Base-by-base conservation (phyloP, 2,797 vertebrate species). In the Pseudomugil tenellus region DNA sequence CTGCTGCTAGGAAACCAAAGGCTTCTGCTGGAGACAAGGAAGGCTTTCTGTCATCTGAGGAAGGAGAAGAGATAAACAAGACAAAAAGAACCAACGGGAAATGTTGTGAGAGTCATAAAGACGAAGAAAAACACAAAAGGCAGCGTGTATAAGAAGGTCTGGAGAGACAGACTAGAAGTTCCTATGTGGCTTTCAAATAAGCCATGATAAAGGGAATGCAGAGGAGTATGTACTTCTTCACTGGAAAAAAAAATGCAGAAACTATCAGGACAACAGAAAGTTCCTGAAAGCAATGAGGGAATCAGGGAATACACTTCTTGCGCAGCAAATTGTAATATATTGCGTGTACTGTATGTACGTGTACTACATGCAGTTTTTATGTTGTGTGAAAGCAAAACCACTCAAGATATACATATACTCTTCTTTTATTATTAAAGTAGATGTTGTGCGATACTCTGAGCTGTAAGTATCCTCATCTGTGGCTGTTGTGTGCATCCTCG, bases 1-100 rank as follows among this genome's bases (percentile, higher is more conserved):
- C 87, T 85, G 89, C 91, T 87, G 79, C 74, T 59, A 39, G 80
- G 85, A 81, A 79, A 75, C 86, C 82, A 72, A 81, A 69, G 83
- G 89, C 84, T 74, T 83, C 74, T 84, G 87, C 79, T 81, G 66
- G 80, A 91, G 87, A 88, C 57, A 77, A 86, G 74, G 89, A 86
- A 88, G 77, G 72, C 74, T 91, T 81, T 84, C 84, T 89, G 89
- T 92, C 90, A 90, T 77, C 69, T 67, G 77, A 87, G 79, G 78
- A 75, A 35, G 61, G 77, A 63, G 35, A 31, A 41, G 43, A 66
- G 67, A 77, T 51, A 75, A 77, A 66, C 60, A 35, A 72, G 67
- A 72, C 13, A 14, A 63, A 74, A 68, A 74, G 74, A 77, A 58
- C n/a, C 67, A 61, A 77, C 56, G 69, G 8, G 54, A 63, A 48